phyloP scores from a whole-genome alignment of 2,888 invertebrate species.

The Neoitamus cyanurus region DNA sequence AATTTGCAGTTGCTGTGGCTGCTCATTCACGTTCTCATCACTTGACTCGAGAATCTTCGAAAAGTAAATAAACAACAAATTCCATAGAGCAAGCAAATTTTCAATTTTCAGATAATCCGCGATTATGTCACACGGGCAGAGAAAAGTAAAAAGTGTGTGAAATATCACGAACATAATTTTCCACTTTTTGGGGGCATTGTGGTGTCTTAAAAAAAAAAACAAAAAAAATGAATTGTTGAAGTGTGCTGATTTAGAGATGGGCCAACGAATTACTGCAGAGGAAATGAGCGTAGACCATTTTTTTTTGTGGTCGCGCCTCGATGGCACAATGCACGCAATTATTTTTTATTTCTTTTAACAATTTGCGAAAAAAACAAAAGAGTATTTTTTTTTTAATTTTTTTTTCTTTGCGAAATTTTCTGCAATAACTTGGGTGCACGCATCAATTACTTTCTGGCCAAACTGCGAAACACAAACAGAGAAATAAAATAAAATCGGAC shows the following conservation, averaged over 20 bases:
- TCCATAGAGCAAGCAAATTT: neutral
- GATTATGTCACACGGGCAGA: neutral
- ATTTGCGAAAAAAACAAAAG: no score
- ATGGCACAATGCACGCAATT: neutral
- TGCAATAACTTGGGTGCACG: neutral
- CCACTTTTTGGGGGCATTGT: no score
- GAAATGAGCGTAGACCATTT: neutral
- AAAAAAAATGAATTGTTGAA: no score
- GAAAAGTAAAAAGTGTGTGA: neutral
- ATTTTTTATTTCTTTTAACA: neutral
- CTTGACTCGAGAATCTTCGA: constrained; percentile 65
- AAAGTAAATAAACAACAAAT: constrained; percentile 39
- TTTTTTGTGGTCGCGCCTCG: neutral
- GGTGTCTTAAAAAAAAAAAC: no score
- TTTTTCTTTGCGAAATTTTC: neutral
- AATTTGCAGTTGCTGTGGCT: neutral
- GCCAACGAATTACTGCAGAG: neutral
- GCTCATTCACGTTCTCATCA: constrained; percentile 57
- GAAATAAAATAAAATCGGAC: no score
- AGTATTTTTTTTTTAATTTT: neutral
- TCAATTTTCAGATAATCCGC: neutral
- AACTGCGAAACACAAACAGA: neutral
- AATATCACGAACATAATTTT: neutral
- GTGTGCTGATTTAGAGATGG: no score
- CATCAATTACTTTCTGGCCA: neutral